Evolutionary conservation across 2,888 invertebrate genomes (phyloP), one percentile per base, ranked within the genome.

Genomic region (Pyralis farinalis): DNA sequence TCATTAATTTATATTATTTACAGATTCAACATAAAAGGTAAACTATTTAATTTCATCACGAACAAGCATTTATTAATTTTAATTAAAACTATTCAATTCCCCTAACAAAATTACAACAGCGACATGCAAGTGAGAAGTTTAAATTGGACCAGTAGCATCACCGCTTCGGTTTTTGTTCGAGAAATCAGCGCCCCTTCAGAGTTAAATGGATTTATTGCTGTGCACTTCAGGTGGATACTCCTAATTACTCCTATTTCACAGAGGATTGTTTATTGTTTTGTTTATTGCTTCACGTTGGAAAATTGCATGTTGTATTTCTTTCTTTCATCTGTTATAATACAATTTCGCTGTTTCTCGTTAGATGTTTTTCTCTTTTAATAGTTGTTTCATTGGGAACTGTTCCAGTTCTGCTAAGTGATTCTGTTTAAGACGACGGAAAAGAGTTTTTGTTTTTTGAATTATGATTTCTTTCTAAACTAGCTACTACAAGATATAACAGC

Each of bases 201-300:
- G 63, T 62, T 82, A 79, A 84, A 83, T 77, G 74, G 79, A 85
- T 85, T 85, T 84, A 84, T 84, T 74, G 71, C 61, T 61, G 63
- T 67, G 70, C 64, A 70, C 69, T 76, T 69, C 79, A 78, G 75
- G 74, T 80, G 76, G 73, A 71, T 67, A 64, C 69, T 70, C 64
- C 72, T 72, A 73, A 83, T 82, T 83, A 77, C 75, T 77, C 75
- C 75, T 79, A 79, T 80, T 80, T 77, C 69, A 52, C 58, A 61
- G 55, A 57, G 62, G 63, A 76, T 79, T 74, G 74, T 75, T 78
- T 74, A 77, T 79, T 78, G 73, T 77, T 78, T 79, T 78, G 73
- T 77, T 78, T 77, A 77, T 79, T 77, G 78, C 75, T 63, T 55
- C 50, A 56, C 57, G 63, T 63, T 68, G 68, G 64, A 66, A 76